phyloP scores from a whole-genome alignment of 2,888 invertebrate genomes.

The Pharmacophagus antenor region DNA sequence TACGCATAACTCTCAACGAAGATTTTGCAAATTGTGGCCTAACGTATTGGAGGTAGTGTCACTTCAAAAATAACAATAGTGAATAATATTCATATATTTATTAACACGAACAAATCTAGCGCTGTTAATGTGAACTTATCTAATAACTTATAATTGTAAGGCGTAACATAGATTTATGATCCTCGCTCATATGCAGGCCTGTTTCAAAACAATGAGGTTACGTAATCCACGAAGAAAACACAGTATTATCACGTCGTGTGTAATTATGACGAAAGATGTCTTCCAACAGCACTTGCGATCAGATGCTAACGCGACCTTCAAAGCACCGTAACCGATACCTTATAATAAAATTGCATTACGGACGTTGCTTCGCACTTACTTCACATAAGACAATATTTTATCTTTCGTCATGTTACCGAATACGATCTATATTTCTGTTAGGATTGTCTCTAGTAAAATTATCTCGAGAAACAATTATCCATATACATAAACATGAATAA shows the following conservation, averaged over 20 bases:
- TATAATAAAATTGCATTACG: conserved; percentile 49
- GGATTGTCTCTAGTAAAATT: background rate
- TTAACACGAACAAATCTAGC: background rate
- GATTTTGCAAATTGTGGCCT: background rate
- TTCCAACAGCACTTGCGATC: conserved; percentile 33
- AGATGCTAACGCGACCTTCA: conserved; percentile 36
- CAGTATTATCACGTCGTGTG: conserved; percentile 21
- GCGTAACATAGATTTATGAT: conserved; percentile 16
- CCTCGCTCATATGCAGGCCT: conserved; percentile 1
- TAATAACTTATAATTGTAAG: conserved; percentile 3
- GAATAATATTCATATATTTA: background rate
- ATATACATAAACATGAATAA: too few species aligned
- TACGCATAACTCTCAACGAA: background rate
- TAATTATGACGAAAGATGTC: conserved; percentile 28
- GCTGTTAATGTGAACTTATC: conserved; percentile 6
- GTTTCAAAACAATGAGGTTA: conserved; percentile 26
- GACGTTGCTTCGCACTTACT: conserved; percentile 42
- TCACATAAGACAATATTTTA: conserved; percentile 56
- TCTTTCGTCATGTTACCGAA: conserved; percentile 62
- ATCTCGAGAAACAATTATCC: too few species aligned
- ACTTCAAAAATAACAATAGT: background rate
- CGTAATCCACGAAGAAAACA: conserved; percentile 19
- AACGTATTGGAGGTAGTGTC: background rate
- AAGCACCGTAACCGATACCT: conserved; percentile 46
- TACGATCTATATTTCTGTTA: conserved; percentile 43